These are phyloP conservation scores for Paralichthys olivaceus DNA, from an alignment of 2,113 vertebrate genomes.

Conservation along the genomic window DNA sequence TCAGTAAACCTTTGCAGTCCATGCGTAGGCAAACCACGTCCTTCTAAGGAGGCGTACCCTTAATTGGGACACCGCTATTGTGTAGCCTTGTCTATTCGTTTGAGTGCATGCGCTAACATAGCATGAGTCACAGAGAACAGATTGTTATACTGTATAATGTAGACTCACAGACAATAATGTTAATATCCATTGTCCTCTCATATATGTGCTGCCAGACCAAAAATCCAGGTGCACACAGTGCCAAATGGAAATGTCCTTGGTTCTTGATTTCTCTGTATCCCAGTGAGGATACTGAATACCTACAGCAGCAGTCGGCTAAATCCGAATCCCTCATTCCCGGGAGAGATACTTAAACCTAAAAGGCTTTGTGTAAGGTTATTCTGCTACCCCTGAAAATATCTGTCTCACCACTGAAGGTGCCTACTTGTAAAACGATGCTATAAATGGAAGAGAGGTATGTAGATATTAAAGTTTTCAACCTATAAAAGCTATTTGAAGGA, in stretches of 20 bases:
- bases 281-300: conserved; percentile 33
- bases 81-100: too few relatives aligned
- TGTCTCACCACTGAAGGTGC: not conserved
- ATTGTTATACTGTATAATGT: not conserved
- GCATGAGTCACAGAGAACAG: not conserved
- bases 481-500: not conserved
- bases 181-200: conserved; percentile 17
- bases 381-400: conserved; percentile 11
- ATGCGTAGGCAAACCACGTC: too few relatives aligned
- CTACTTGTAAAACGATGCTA: not conserved
- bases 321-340: conserved; percentile 13
- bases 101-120: not conserved
- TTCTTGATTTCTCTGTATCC: conserved; percentile 42
- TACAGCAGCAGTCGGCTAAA: conserved; percentile 47
- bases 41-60: too few relatives aligned
- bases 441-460: not conserved
- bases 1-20: too few relatives aligned
- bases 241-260: conserved; percentile 44
- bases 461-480: not conserved
- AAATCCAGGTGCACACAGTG: not conserved
- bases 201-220: conserved; percentile 5
- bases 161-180: conserved; percentile 13
- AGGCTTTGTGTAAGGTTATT: conserved; percentile 24
- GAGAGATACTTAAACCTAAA: conserved; percentile 42
- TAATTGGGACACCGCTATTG: too few relatives aligned